Evolutionary conservation across 2,113 vertebrate genomes (phyloP), one percentile per base, ranked within the genome.

Genomic region (Seriola rivoliana): DNA sequence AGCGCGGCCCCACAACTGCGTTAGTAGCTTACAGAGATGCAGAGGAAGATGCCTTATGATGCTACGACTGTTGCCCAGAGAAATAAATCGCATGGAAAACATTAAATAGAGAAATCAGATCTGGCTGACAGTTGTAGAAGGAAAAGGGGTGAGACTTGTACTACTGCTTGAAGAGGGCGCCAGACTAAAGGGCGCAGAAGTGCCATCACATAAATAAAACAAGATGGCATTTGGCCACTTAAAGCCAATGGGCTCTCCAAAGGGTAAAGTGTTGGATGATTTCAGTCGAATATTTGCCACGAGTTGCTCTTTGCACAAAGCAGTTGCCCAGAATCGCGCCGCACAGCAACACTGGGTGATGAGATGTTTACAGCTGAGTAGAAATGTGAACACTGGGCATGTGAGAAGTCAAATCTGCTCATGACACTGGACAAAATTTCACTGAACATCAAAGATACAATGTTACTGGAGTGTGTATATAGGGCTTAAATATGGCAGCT

Each of bases 11-110:
- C 83, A 78, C 81, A 83, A 91, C 84, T 86, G 84, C 78, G 62
- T 91, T 91, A 87, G 91, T 72, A 71, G 78, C 73, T 86, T 89
- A 88, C 81, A 86, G 55, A 93, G 78, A 86, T 36, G 66, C 84
- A 84, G 82, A 90, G 46, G 84, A 91, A 88, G 85, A 92, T 87
- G 84, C 83, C 44, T 86, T 46, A 25, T 76, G 85, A 90, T 85
- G 78, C 65, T 89, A 88, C 85, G 88, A 87, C 79, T 84, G 88
- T 86, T 89, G 76, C 85, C 80, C 77, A 23, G 82, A 86, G 88
- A 89, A 82, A 85, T 74, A 64, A 82, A 81, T 74, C 54, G 81
- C 88, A 91, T 68, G 79, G 77, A 85, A 89, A 78, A 77, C 10
- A 59, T 57, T 79, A 78, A 78, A 80, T 75, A 70, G 54, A 80